Percentiles rank a stretch among this genome's conserved stretches.
Conservation (phyloP, 2,113 vertebrate species). For the Maccullochella peelii region DNA sequence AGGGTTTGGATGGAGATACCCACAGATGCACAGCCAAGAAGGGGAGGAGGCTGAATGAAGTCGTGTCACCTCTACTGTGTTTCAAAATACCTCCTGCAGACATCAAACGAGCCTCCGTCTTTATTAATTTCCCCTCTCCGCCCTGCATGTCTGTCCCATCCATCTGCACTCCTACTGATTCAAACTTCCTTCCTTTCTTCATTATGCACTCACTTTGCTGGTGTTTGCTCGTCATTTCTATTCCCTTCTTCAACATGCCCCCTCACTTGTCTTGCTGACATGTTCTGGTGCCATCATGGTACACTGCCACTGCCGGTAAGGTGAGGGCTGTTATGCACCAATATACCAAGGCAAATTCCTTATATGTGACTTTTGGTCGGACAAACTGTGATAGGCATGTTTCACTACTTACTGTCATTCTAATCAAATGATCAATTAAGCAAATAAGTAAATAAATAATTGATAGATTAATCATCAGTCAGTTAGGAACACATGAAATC, state of each 20-base stretch:
- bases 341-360: too few relatives aligned
- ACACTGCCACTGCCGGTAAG: not conserved
- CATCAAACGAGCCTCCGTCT: slow-evolving; percentile 34
- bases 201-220: not conserved
- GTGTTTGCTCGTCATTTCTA: not conserved
- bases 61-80: slow-evolving; percentile 34
- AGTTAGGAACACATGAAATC: not conserved
- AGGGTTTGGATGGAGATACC: slow-evolving; percentile 43
- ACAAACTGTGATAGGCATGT: too few relatives aligned
- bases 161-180: slow-evolving; percentile 29
- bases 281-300: slow-evolving; percentile 10
- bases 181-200: slow-evolving; percentile 2
- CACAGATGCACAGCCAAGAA: slow-evolving; percentile 52
- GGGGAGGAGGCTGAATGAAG: slow-evolving; percentile 34
- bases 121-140: slow-evolving; percentile 22
- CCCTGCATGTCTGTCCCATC: not conserved
- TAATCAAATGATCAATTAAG: too few relatives aligned
- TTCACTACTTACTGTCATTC: too few relatives aligned
- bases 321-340: slow-evolving; percentile 1
- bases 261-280: not conserved
- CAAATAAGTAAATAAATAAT: too few relatives aligned
- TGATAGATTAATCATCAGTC: too few relatives aligned
- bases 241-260: not conserved
- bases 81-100: slow-evolving; percentile 41
- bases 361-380: too few relatives aligned